Conservation (phyloP, 2,888 invertebrate species). For the Drosophila cognata region DNA sequence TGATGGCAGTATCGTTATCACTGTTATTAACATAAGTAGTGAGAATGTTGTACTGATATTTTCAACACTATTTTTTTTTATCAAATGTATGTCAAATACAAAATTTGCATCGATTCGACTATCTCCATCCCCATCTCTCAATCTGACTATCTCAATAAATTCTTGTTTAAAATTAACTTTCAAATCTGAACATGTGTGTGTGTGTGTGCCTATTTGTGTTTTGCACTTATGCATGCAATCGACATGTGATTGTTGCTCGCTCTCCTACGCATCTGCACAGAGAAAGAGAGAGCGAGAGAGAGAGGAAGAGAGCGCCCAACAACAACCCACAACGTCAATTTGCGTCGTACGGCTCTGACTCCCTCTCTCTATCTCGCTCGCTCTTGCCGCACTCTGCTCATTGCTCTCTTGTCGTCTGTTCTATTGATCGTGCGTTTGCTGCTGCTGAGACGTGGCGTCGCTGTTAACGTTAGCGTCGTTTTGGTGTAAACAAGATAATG, state of each 20-base stretch:
- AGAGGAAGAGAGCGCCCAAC: neutral
- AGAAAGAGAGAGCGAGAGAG: neutral
- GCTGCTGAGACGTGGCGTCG: slow-evolving; percentile 38
- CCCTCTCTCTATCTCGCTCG: neutral
- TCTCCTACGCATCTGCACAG: slow-evolving; percentile 11
- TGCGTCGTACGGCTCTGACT: neutral
- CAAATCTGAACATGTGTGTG: neutral
- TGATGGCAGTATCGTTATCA: too few species aligned
- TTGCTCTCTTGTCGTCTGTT: slow-evolving; percentile 12
- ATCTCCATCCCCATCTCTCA: neutral
- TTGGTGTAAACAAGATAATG: slow-evolving; percentile 77
- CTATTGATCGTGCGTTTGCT: slow-evolving; percentile 30
- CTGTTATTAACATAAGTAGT: too few species aligned
- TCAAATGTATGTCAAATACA: neutral
- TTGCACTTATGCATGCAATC: slow-evolving; percentile 7
- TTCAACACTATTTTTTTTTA: neutral
- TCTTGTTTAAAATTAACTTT: slow-evolving; percentile 1
- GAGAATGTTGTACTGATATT: too few species aligned
- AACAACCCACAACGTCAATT: neutral
- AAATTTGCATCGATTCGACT: neutral
- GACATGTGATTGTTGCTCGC: slow-evolving; percentile 1
- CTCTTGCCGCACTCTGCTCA: neutral
- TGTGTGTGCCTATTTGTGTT: neutral
- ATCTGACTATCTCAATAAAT: neutral
- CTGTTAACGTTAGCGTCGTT: slow-evolving; percentile 20